Evolutionary conservation across 2,888 invertebrate genomes (phyloP), one percentile per base, ranked within the genome.

Genomic region (Fabriciana adippe): DNA sequence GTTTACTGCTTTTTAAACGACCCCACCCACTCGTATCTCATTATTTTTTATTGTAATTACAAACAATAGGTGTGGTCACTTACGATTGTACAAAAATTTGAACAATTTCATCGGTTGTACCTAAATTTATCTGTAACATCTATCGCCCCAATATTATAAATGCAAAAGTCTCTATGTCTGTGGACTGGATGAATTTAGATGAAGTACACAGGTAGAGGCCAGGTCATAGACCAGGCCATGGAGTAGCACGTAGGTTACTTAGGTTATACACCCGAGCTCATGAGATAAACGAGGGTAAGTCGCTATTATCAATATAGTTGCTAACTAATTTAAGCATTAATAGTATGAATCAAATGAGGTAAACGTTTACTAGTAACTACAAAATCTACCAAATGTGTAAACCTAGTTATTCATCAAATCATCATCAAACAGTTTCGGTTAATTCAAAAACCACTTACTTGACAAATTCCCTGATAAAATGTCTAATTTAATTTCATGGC

Each of bases 1-100:
- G 91, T 92, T 92, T 92, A 90, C 89, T 89, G 88, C 88, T 84
- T 87, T 91, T 90, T 90, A 92, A 90, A 89, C 83, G 89, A 85
- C 84, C 85, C 89, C 88, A 87, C 90, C 90, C 86, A 89, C 86
- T 84, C 79, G 81, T 84, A 83, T 84, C 84, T 88, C 82, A 84
- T 75, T 76, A 74, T 69, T 62, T 72, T 72, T 73, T 72, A 72
- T 72, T 66, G 74, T 76, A 76, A 76, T 76, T 76, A 76, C 69
- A 72, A 69, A 67, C 68, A 59, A 74, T 71, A 77, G 75, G 71
- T 74, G 72, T 75, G 75, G 75, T 74, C 71, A 72, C 55, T 73
- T 72, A 61, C 51, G 57, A 51, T 51, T 48, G 54, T 61, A 57
- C 48, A 70, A 67, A 50, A 64, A 65, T 67, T 60, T 57, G 45